Percentiles rank a stretch among this genome's conserved stretches.
These are phyloP conservation scores for Drosophila busckii DNA, from an alignment of 1,140 invertebrate species.

Conservation along the genomic window DNA sequence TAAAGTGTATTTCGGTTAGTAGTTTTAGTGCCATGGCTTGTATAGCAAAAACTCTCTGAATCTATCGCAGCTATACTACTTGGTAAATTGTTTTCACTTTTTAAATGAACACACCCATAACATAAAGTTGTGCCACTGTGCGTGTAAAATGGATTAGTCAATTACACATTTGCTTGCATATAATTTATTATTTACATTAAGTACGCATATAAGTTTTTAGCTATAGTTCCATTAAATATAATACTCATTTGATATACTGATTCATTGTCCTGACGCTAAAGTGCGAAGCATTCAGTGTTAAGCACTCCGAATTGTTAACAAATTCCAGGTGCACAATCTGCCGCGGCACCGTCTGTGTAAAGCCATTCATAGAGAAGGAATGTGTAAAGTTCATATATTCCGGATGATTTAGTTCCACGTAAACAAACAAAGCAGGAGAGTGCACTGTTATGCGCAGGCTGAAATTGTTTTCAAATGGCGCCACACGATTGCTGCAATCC, in stretches of 20 bases:
- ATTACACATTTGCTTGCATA: no score
- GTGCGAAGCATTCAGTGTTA: conserved; percentile 19
- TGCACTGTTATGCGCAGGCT: conserved; percentile 60
- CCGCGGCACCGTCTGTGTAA: conserved; percentile 58
- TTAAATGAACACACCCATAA: no score
- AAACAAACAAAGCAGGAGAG: conserved; percentile 65
- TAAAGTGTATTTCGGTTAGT: no score
- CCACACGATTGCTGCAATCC: conserved; percentile 23
- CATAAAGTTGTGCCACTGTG: no score
- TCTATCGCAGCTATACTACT: no score
- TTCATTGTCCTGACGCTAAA: conserved; percentile 54
- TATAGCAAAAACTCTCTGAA: no score
- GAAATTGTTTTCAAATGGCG: conserved; percentile 64
- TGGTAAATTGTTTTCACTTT: no score
- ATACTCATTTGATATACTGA: conserved; percentile 42
- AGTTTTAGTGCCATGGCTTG: no score
- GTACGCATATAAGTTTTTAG: neutral
- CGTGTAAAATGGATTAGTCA: no score
- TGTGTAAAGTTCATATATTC: conserved; percentile 41
- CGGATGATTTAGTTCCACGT: conserved; percentile 60
- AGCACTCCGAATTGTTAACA: conserved; percentile 34
- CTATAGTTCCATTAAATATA: neutral
- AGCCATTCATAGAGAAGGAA: conserved; percentile 76
- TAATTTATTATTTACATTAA: neutral
- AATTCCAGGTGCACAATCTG: conserved; percentile 59